Conservation (phyloP, 2,797 vertebrate genomes). For the Pseudocheirus occidentalis region DNA sequence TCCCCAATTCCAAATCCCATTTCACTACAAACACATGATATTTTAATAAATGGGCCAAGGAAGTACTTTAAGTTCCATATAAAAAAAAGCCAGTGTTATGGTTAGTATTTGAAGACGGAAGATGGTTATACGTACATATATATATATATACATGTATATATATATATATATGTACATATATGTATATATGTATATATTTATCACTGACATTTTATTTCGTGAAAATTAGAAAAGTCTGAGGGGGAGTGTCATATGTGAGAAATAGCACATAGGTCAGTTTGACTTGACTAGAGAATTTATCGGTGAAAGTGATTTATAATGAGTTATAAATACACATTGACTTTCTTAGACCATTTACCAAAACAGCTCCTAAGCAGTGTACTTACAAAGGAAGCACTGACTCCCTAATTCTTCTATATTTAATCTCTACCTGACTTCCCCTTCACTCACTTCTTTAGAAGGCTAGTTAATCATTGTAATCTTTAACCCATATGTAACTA, state of each 20-base stretch:
- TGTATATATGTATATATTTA: conserved; percentile 26
- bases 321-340: not conserved
- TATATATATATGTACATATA: too few species aligned
- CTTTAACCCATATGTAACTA: too few species aligned
- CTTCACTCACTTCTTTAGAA: too few species aligned
- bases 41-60: conserved; percentile 40
- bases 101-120: conserved; percentile 2
- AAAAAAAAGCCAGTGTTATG: conserved; percentile 20
- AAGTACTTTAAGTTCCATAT: not conserved
- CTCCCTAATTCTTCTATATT: too few species aligned
- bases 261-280: not conserved
- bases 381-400: too few species aligned
- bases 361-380: not conserved
- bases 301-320: not conserved
- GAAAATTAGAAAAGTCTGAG: not conserved
- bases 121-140: too few species aligned
- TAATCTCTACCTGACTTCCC: too few species aligned
- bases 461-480: too few species aligned
- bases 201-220: not conserved
- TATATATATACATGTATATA: too few species aligned
- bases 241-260: not conserved
- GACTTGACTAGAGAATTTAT: not conserved
- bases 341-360: not conserved
- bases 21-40: not conserved
- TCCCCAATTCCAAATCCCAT: not conserved